phyloP scores from a whole-genome alignment of 2,113 vertebrate species.

The Phrynosoma platyrhinos region DNA sequence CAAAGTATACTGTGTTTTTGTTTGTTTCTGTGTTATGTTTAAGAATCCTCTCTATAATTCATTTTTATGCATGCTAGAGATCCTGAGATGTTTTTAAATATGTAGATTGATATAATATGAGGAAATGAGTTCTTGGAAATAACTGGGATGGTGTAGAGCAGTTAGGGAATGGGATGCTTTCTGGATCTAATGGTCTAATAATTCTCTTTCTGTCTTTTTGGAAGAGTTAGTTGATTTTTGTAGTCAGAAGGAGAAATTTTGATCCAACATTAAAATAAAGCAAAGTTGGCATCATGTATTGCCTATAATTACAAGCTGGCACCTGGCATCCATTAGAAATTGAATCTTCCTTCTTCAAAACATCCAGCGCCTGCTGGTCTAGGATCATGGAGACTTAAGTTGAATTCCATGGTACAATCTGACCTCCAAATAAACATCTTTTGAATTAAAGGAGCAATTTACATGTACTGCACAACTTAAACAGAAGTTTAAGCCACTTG shows the following conservation, averaged over 20 bases:
- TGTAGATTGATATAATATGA: conserved; percentile 79
- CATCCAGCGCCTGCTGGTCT: not conserved
- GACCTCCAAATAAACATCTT: not conserved
- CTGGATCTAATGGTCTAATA: conserved; percentile 46
- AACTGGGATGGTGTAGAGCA: conserved; percentile 51
- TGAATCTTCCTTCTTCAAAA: not conserved
- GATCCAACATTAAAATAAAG: not conserved
- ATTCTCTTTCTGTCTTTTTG: conserved; percentile 24
- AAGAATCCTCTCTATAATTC: conserved; percentile 62
- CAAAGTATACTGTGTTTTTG: conserved; percentile 67
- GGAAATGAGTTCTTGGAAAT: conserved; percentile 80
- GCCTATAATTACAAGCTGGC: not conserved
- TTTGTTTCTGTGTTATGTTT: conserved; percentile 57
- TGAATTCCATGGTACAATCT: not conserved
- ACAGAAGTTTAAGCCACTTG: not conserved
- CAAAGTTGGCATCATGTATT: not conserved
- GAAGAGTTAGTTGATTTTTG: conserved; percentile 21
- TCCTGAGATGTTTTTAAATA: conserved; percentile 75
- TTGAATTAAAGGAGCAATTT: not conserved
- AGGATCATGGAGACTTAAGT: not conserved
- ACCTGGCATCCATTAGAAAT: conserved; percentile 5
- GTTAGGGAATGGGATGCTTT: conserved; percentile 8
- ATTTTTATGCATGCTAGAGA: conserved; percentile 78
- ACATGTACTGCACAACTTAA: not conserved
- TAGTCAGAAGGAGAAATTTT: conserved; percentile 4